Evolutionary conservation across 2,797 vertebrate species (phyloP), one percentile per base, ranked within the genome.

Genomic region (Rousettus madagascariensis): DNA sequence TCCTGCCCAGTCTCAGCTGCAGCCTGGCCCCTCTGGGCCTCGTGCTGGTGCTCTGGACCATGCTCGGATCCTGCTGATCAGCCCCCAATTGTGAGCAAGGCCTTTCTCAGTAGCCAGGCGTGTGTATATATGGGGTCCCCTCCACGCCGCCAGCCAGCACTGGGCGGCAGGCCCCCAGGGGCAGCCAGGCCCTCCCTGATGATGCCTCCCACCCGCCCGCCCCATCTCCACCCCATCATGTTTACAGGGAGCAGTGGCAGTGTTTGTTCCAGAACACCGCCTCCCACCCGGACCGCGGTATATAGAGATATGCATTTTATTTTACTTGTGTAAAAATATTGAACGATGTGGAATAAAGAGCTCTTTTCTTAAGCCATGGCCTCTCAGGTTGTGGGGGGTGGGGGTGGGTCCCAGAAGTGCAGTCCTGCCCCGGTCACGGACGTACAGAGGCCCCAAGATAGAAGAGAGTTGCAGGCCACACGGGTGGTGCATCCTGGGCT

Each of bases 291-390:
- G 98, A 99, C 98, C 98, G 99, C 98, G 98, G 99, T 99, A 99
- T 98, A 99, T 98, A 99, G 99, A 99, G 99, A 99, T 99, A 99
- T 99, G 99, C 99, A 99, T 99, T 99, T 99, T 99, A 99, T 99
- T 99, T 99, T 99, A 99, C 99, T 99, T 99, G 99, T 99, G 99
- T 99, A 99, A 99, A 99, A 99, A 99, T 99, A 99, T 99, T 63
- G 92, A 94, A 97, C 96, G 92, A 96, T 69, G 98, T 97, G 96
- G 98, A 99, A 98, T 98, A 99, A 98, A 98, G 98, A 98, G 98
- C 98, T 98, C 98, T 98, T 98, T 98, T 98, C 98, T 96, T 98
- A 98, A 90, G n/a, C 80, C 51, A 55, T 97, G 95, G 96, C 82
- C 69, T 95, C 85, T 79, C 38, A 0, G 86, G 63, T 77, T 93